phyloP scores from a whole-genome alignment of 2,797 vertebrate genomes.

The Hyperoplus immaculatus region DNA sequence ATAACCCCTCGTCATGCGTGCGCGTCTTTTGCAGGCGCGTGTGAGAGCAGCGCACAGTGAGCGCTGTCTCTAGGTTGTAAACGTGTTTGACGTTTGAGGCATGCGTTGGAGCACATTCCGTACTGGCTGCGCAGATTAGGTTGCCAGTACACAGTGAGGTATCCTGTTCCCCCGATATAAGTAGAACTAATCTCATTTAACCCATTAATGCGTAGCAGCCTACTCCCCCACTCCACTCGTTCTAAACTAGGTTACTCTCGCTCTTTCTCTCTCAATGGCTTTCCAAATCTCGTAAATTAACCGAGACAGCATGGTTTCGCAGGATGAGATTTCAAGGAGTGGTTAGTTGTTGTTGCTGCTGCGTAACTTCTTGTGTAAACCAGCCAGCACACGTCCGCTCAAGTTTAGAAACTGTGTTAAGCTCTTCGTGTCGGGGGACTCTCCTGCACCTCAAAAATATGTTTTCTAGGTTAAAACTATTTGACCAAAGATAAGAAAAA shows the following conservation, averaged over 20 bases:
- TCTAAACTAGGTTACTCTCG: not conserved
- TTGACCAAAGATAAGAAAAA: not conserved
- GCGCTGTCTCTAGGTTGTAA: constrained; percentile 51
- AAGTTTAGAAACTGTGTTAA: constrained; percentile 45
- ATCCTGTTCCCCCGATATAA: constrained; percentile 75
- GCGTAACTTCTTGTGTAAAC: constrained; percentile 41
- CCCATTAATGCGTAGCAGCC: constrained; percentile 24
- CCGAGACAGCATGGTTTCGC: not conserved
- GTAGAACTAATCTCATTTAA: constrained; percentile 58
- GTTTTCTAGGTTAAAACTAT: not conserved
- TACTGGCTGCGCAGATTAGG: constrained; percentile 79
- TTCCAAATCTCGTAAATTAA: constrained; percentile 7
- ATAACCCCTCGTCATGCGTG: not conserved
- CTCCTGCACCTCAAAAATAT: not conserved
- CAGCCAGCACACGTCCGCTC: constrained; percentile 53
- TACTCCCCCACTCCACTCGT: not conserved
- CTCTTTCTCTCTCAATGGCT: not conserved
- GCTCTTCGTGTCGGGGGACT: not conserved
- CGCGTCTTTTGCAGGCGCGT: not conserved
- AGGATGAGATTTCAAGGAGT: constrained; percentile 54
- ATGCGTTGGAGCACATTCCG: constrained; percentile 78
- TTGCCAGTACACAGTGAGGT: constrained; percentile 75
- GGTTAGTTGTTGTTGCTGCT: constrained; percentile 27
- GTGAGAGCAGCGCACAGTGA: constrained; percentile 5
- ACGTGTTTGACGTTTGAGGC: constrained; percentile 61